Evolutionary conservation across 1,140 invertebrate genomes (phyloP).

Genomic region (Lasaia peninsularis): DNA sequence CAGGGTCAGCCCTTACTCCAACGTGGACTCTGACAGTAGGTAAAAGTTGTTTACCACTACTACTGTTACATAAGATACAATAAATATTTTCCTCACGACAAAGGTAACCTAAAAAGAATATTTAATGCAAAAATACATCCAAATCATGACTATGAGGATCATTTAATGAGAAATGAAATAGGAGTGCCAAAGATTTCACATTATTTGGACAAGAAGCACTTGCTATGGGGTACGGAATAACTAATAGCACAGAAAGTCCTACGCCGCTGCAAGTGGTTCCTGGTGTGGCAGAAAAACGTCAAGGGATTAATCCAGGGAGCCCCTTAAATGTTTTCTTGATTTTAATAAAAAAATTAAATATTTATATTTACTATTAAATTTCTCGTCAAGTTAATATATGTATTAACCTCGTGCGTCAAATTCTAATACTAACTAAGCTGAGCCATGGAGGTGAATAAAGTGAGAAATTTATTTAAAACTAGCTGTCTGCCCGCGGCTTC

Average conservation of each 20-base stretch:
- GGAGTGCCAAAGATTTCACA: neutral
- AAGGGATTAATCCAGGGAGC: too few species aligned
- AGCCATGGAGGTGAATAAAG: too few species aligned
- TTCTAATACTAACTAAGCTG: too few species aligned
- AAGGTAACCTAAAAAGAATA: neutral
- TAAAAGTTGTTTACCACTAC: neutral
- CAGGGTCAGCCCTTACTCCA: neutral
- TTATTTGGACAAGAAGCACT: neutral
- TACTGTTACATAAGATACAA: neutral
- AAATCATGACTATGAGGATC: neutral
- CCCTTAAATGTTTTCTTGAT: too few species aligned
- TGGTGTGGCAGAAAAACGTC: neutral
- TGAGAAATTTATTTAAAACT: too few species aligned
- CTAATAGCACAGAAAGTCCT: neutral
- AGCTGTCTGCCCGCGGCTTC: too few species aligned
- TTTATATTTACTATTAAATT: too few species aligned
- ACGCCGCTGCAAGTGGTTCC: neutral
- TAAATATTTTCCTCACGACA: neutral
- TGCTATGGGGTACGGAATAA: neutral
- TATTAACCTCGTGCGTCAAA: too few species aligned
- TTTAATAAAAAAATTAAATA: too few species aligned
- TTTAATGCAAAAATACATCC: neutral
- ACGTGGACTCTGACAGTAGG: neutral
- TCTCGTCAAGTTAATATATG: too few species aligned
- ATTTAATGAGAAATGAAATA: neutral